Evolutionary conservation across 2,797 vertebrate species (phyloP), one percentile per base, ranked within the genome.

Genomic region (Etheostoma perlongum): DNA sequence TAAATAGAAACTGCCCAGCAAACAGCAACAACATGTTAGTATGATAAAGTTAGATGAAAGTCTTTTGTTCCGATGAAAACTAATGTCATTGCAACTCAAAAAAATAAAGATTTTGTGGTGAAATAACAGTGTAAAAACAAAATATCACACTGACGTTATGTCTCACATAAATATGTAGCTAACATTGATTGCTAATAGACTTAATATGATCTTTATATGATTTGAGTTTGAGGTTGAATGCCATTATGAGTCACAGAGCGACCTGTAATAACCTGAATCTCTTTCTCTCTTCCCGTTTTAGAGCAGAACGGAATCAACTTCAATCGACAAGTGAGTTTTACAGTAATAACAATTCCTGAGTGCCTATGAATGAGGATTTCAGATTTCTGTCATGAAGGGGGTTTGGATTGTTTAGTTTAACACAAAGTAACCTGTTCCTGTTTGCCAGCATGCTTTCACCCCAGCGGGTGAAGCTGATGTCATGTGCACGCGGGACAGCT

Each of bases 301-400:
- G 97, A 97, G 83, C 96, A 96, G 85, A 97, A 97, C 69, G 95
- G 96, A 79, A 93, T 98, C 77, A 94, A 96, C 91, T 99, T 97
- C 94, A 96, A 91, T 81, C 96, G 97, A 92, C 98, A 98, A 85
- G 98, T 99, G 93, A 97, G 4, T 21, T 21, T 13, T 2, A 14
- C 33, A 36, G 8, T 23, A 16, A 16, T 14, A 27, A 40, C 12
- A 7, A 18, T 46, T 64, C 9, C 13, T 46, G 9, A 53, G 11
- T 12, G 47, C 16, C 7, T 13, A 6, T 7, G 19, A 60, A 30
- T 16, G 23, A 48, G 5, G 19, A 6, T 63, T 74, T 54, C 6
- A 61, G 44, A 65, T 42, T 11, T 59, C 25, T 51, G 6, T 25
- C 12, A 21, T 18, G 46, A 13, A 55, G 36, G 51, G 21, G 53